phyloP scores from a whole-genome alignment of 2,797 vertebrate species.

The Enteromius fasciolatus region DNA sequence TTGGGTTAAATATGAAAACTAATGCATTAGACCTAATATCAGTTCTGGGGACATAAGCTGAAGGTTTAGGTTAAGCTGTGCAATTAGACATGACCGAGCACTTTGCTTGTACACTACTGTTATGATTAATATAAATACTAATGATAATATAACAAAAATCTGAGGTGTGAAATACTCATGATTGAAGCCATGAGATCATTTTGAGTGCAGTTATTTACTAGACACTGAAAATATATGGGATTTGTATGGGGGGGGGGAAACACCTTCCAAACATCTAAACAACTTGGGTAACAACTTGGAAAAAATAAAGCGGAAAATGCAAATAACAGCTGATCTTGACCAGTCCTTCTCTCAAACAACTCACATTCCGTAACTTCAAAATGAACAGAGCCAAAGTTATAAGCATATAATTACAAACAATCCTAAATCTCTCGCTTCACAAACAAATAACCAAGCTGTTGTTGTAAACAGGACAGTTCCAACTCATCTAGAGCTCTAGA shows the following conservation, averaged over 20 bases:
- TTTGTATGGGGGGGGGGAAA: not conserved
- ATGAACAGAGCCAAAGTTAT: not conserved
- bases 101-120: not conserved
- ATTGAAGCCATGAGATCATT: not conserved
- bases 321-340: not conserved
- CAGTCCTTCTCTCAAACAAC: not conserved
- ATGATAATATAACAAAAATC: not conserved
- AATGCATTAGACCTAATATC: conserved; percentile 2
- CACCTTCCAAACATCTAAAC: not conserved
- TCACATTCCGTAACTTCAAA: conserved; percentile 4
- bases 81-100: not conserved
- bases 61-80: conserved; percentile 16
- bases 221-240: not conserved
- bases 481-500: not conserved
- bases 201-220: not conserved
- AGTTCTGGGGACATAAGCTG: not conserved
- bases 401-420: not conserved
- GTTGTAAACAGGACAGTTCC: not conserved
- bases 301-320: not conserved
- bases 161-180: not conserved
- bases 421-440: not conserved
- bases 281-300: not conserved
- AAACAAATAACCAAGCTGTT: not conserved
- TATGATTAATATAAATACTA: not conserved
- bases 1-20: not conserved